Conservation (phyloP, 2,888 invertebrate species). For the Harpalus rufipes region DNA sequence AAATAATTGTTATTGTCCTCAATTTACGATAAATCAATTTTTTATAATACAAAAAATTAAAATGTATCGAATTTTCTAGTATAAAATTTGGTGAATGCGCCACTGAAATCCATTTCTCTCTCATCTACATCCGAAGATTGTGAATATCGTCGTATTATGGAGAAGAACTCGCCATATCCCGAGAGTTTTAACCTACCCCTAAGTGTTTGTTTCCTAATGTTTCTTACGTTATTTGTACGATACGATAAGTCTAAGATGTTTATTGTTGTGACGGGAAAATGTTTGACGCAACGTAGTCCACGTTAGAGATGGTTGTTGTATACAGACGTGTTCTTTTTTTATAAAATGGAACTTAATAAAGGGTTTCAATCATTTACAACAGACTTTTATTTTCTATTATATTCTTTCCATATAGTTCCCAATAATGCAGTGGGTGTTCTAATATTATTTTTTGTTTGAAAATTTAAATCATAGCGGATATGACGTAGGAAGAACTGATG, state of each 20-base stretch:
- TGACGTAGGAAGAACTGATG: too few species aligned
- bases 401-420: neutral
- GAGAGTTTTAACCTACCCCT: constrained; percentile 51
- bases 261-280: constrained; percentile 48
- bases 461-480: too few species aligned
- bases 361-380: neutral
- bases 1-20: neutral
- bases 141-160: constrained; percentile 3
- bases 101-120: neutral
- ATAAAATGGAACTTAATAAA: constrained; percentile 46
- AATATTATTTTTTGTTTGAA: neutral
- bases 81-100: neutral
- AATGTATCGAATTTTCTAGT: neutral
- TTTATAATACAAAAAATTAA: neutral
- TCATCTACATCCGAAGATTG: neutral
- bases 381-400: neutral
- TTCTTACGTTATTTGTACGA: constrained; percentile 54
- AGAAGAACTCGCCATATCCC: constrained; percentile 48
- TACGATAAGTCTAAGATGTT: constrained; percentile 49
- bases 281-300: constrained; percentile 37
- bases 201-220: constrained; percentile 55
- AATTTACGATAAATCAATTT: neutral
- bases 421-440: too few species aligned
- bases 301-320: constrained; percentile 63
- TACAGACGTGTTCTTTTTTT: constrained; percentile 55